phyloP scores from a whole-genome alignment of 2,888 invertebrate genomes.

The Scrobipalpa atriplicella region DNA sequence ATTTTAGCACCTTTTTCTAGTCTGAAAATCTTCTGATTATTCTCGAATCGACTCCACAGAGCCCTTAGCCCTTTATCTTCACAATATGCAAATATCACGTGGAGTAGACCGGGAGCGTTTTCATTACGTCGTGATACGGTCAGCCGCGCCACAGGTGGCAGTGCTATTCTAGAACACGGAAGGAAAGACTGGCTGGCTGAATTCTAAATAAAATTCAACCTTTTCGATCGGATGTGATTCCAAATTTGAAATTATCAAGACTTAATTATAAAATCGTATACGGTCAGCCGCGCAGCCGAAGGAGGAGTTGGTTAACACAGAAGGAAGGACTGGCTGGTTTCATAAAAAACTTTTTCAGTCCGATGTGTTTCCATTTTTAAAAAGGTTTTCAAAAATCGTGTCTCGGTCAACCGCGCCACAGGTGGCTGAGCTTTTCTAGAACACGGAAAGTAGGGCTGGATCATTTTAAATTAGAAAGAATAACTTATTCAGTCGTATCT shows the following conservation, averaged over 20 bases:
- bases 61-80: slow-evolving; percentile 35
- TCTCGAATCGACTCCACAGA: slow-evolving; percentile 36
- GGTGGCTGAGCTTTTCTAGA: too few relatives aligned
- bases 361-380: background rate
- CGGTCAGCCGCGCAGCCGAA: too few relatives aligned
- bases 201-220: background rate
- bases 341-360: background rate
- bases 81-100: slow-evolving; percentile 51
- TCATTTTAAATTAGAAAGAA: too few relatives aligned
- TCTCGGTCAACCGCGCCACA: too few relatives aligned
- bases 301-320: too few relatives aligned
- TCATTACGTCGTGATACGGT: slow-evolving; percentile 46
- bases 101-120: slow-evolving; percentile 51
- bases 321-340: background rate
- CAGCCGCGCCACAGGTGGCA: slow-evolving; percentile 44
- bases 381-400: too few relatives aligned
- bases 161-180: slow-evolving; percentile 40
- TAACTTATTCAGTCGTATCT: too few relatives aligned
- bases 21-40: too few relatives aligned
- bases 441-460: too few relatives aligned
- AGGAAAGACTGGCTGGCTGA: background rate
- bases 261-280: too few relatives aligned
- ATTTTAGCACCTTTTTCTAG: too few relatives aligned
- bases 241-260: too few relatives aligned
- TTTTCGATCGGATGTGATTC: background rate